Evolutionary conservation across 2,888 invertebrate genomes (phyloP), one percentile per base, ranked within the genome.

Genomic region (Halictus quadricinctus): DNA sequence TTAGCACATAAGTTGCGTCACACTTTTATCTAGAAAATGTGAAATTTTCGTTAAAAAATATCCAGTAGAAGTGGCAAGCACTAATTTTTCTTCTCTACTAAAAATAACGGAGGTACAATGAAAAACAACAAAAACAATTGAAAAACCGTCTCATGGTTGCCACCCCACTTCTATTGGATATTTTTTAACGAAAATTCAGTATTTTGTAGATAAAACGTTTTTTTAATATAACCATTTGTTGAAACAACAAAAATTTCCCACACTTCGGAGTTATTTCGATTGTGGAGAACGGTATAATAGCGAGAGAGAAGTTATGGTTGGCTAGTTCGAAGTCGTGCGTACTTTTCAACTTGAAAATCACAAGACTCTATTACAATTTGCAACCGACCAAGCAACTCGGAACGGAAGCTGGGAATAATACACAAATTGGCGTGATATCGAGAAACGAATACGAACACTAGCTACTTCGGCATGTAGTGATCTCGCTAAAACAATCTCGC

Each of bases 401-500:
- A 48, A 48, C 70, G 25, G 5, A 58, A 46, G 21, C 21, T 10
- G 6, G 18, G 21, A 36, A 21, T 12, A 12, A 58, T 46, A 21
- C 13, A 66, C 50, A 72, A 60, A 29, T 29, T 58, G 50, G 13
- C 13, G 6, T 13, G 15, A 41, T 1, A 43, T 36, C 46, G 36
- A 60, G 48, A 5, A 46, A 64, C n/a, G 72, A 48, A 43, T 25
- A 43, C 41, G 43, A 76, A 58, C 21, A 74, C 66, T 41, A 70
- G 72, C 54, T 80, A 50, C 48, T 74, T 41, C 70, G 43, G 18
- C 25, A 43, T 48, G 25, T 69, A 69, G n/a, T 60, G 58, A 75
- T 66, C 64, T 60, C 69, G 76, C 13, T 76, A 70, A 80, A 85
- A 83, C 80, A 87, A 82, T 85, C 77, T 87, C 69, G 69, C 79